Base-by-base conservation (phyloP, 2,888 invertebrate genomes). In the Amphimallon solstitiale region DNA sequence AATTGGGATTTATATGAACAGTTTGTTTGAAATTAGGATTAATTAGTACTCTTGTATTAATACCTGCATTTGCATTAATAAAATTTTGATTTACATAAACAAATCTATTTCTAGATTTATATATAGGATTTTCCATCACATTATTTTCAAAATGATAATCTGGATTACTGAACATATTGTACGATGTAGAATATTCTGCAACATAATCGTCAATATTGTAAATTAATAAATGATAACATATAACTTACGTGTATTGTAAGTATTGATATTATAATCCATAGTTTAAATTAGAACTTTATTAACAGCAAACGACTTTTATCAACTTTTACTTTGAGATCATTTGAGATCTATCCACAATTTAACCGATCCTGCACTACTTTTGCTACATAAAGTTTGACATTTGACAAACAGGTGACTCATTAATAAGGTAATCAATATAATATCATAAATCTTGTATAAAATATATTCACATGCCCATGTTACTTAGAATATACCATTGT, bases 1-100 rank as follows among this genome's bases (percentile, higher is more conserved):
- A 77, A 70, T 77, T 75, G n/a, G 77, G 77, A 67, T 76, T 77
- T 46, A 77, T 71, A 48, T 72, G 73, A 3, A 76, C 73, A 34
- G 68, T 69, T 48, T 66, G 63, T 48, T 76, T 74, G 69, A 81
- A 82, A 67, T 81, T 79, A 5, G 81, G 82, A 74, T 82, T 82
- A 17, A 82, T 75, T 67, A 78, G 76, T 4, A 82, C 80, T 34
- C 43, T 59, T 1, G 56, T 38, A n/a, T 43, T 59, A 0, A 12
- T 14, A 6, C 14, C n/a, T 68, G 34, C 19, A 14, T 37, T 49
- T 2, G 43, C 35, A 37, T 62, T 56, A 7, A 54, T 49, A 48
- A 67, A 67, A 29, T 65, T 67, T 61, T 67, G 67, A 34, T 67
- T 67, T 9, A 67, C 59, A 35, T 67, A 67, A 19, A 67, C 67